phyloP scores from a whole-genome alignment of 1,140 invertebrate genomes.

The Planococcus citri region DNA sequence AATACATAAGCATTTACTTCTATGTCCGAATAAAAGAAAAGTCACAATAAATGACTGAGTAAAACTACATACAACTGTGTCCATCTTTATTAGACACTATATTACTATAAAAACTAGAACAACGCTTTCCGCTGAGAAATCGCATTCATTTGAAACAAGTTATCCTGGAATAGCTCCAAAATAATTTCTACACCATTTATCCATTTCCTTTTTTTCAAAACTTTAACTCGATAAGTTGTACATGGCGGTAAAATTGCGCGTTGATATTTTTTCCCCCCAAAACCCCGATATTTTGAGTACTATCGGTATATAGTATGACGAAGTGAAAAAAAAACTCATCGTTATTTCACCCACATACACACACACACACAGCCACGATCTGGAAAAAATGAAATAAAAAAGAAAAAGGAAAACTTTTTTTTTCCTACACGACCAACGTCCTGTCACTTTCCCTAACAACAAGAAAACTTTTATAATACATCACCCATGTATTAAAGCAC shows the following conservation, averaged over 20 bases:
- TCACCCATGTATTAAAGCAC: background rate
- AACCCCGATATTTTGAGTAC: too few relatives aligned
- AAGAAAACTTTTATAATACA: constrained; percentile 12
- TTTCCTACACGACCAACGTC: background rate
- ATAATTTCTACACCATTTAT: constrained; percentile 15
- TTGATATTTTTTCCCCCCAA: too few relatives aligned
- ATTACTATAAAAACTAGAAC: background rate
- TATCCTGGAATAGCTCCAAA: constrained; percentile 12
- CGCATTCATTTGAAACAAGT: constrained; percentile 5
- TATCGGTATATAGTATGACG: too few relatives aligned
- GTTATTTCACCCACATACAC: too few relatives aligned
- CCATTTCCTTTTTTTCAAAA: background rate
- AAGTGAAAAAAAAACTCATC: too few relatives aligned
- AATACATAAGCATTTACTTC: too few relatives aligned
- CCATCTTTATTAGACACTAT: background rate
- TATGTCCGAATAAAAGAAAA: too few relatives aligned
- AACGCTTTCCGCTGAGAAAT: background rate
- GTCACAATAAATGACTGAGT: too few relatives aligned
- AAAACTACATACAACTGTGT: too few relatives aligned
- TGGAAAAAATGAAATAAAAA: too few relatives aligned
- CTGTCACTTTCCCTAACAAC: constrained; percentile 1
- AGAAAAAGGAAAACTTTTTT: too few relatives aligned
- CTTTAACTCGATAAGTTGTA: constrained; percentile 4
- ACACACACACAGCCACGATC: too few relatives aligned
- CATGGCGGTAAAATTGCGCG: background rate